Evolutionary conservation across 2,113 vertebrate genomes (phyloP), one percentile per base, ranked within the genome.

Genomic region (Polypterus bichir): DNA sequence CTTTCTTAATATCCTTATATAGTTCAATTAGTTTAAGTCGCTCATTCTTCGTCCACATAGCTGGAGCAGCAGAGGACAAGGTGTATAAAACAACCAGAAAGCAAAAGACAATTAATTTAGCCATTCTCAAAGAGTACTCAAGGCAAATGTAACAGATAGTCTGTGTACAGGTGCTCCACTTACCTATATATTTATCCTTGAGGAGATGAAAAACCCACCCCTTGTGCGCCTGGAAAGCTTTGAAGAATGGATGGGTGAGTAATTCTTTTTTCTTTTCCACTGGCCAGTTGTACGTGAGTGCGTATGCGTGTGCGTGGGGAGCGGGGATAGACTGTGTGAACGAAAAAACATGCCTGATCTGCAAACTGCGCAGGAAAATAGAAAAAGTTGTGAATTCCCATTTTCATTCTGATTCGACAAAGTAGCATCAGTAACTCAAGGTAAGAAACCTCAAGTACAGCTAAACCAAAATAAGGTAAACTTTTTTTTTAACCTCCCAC

Each of bases 211-310:
- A 86, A 88, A 83, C 89, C 88, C 91, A 86, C 91, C 85, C 81
- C 81, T 85, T 77, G 81, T 54, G 73, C 84, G 71, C 82, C 73
- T 91, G 93, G 94, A 96, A 98, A 93, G 81, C 86, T 85, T 85
- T 82, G 79, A 79, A 88, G 77, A 91, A 88, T 90, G 84, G 86
- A 87, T 87, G 76, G 82, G 81, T 92, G 92, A 94, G 83, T 95
- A 93, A 94, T 88, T 70, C 77, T 72, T 86, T 91, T 94, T 95
- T 94, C 92, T 94, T 97, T 97, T 97, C 94, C 94, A 90, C 77
- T 91, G 88, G 88, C 88, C 82, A 79, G 81, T 77, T 82, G 75
- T 78, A 79, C 80, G 78, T 82, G 75, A 76, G 73, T 47, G 70
- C 59, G 59, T 44, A 70, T 71, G 44, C 62, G 81, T 66, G 70